Percentiles rank a stretch among this genome's conserved stretches.
Evolutionary conservation across 1,140 invertebrate species (phyloP).

Genomic region (Heterodera schachtii): DNA sequence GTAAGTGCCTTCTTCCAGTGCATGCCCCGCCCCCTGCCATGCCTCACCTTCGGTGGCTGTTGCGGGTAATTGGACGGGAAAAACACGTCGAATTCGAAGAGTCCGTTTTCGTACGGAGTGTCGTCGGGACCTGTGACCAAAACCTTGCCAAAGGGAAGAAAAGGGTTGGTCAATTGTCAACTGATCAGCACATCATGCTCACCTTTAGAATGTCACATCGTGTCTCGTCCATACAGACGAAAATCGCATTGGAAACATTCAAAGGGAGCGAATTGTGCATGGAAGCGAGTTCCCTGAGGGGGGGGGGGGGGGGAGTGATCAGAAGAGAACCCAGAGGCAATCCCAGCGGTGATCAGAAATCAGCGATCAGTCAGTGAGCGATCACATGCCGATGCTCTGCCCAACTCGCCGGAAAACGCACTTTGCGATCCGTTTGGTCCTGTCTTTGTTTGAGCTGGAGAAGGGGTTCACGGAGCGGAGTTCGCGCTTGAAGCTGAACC

Average conservation of each 20-base stretch:
- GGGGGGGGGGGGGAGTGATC: too few species aligned
- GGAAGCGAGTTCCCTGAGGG: constrained; percentile 80
- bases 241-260: constrained; percentile 89
- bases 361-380: too few species aligned
- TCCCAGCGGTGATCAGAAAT: too few species aligned
- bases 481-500: constrained; percentile 63
- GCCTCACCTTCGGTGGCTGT: constrained; percentile 67
- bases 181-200: background rate
- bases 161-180: background rate
- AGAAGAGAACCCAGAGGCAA: too few species aligned
- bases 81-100: constrained; percentile 70
- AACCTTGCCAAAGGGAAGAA: constrained; percentile 66
- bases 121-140: constrained; percentile 73
- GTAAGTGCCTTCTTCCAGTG: too few species aligned
- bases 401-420: background rate
- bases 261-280: constrained; percentile 89
- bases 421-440: constrained; percentile 88
- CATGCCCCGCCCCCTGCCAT: too few species aligned
- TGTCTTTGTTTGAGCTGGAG: constrained; percentile 67
- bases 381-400: background rate
- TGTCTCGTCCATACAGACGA: constrained; percentile 96
- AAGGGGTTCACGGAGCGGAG: constrained; percentile 64
- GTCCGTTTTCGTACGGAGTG: constrained; percentile 74
- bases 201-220: constrained; percentile 59
- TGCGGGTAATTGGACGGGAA: constrained; percentile 70